Base-by-base conservation (phyloP, 2,797 vertebrate species). In the Decapterus maruadsi region DNA sequence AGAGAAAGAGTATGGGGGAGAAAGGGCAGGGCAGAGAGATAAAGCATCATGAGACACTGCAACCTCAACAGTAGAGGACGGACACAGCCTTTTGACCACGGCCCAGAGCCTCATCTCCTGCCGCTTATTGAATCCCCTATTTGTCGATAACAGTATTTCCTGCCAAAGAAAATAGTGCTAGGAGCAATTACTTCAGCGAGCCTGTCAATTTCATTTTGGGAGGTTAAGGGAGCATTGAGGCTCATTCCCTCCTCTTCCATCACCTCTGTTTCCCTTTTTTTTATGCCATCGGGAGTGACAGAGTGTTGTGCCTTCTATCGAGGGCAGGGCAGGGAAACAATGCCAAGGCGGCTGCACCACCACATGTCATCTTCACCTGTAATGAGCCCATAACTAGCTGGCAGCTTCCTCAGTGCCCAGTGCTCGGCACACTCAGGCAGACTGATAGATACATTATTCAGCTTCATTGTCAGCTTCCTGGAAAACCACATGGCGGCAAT, bases 111-210 rank as follows among this genome's bases (percentile, higher is more conserved):
- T 94, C 93, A 95, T 94, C 94, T 93, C 93, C 90, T 87, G 88
- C 76, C 81, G 73, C 87, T 93, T 93, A 94, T 93, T 93, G 93
- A 94, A 94, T 94, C 89, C 91, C 87, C 88, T 92, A 91, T 93
- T 92, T 92, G 91, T 94, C 93, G 88, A 95, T 94, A 95, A 94
- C 92, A 93, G 93, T 92, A 94, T 94, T 95, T 94, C 92, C 93
- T 94, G 92, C 91, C 90, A 94, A 93, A 95, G 90, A 93, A 93
- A 94, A 94, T 91, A 91, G 93, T 92, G 91, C 90, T 89, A 89
- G 90, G 93, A 92, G 91, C 93, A 94, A 94, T 95, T 93, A 94
- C 93, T 93, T 88, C 90, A 90, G 93, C 57, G 56, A 88, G 91
- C 79, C 89, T 94, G 92, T 94, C 93, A 93, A 93, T 95, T 94